phyloP scores from a whole-genome alignment of 1,140 invertebrate species.

The Leguminivora glycinivorella region DNA sequence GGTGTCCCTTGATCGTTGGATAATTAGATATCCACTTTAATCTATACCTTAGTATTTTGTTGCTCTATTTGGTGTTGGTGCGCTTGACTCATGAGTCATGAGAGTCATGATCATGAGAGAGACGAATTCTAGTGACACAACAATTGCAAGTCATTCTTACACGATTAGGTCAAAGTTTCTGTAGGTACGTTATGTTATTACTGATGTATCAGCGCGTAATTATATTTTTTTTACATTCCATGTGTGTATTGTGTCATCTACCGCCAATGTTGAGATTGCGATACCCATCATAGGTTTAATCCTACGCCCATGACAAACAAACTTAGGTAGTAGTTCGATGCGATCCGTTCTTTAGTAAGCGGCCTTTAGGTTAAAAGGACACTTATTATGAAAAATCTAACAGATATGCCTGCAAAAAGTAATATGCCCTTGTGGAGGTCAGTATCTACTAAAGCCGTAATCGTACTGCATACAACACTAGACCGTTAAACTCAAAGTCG shows the following conservation, averaged over 20 bases:
- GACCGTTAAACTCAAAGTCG: constrained; percentile 6
- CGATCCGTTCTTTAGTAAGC: neutral
- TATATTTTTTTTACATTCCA: neutral
- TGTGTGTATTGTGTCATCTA: neutral
- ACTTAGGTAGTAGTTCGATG: no score
- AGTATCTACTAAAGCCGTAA: neutral
- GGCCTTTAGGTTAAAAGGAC: neutral
- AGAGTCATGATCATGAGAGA: no score
- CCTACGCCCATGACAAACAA: neutral
- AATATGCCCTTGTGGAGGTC: neutral
- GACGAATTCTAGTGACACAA: neutral
- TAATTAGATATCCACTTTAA: no score
- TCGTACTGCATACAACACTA: neutral
- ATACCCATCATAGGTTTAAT: neutral
- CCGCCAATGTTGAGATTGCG: neutral
- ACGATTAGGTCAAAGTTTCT: neutral
- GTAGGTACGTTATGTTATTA: no score
- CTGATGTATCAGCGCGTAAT: neutral
- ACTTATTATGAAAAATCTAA: no score
- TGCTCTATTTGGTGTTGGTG: no score
- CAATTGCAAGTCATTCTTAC: neutral
- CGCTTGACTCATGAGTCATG: no score
- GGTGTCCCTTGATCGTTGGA: no score
- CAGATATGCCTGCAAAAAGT: no score
- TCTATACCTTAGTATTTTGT: no score